phyloP scores from a whole-genome alignment of 2,113 vertebrate species.

The Pogona vitticeps region DNA sequence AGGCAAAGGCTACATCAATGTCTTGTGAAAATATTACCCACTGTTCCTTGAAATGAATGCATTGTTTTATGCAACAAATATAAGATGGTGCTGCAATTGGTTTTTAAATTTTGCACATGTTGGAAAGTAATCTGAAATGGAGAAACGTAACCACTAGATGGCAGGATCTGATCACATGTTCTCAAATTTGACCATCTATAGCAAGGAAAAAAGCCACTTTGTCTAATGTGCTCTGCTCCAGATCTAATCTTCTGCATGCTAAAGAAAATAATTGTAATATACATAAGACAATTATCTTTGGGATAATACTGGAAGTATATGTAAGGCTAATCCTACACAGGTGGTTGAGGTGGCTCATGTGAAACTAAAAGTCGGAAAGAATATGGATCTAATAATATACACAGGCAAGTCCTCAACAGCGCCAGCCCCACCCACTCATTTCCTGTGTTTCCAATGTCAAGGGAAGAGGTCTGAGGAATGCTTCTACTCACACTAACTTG shows the following conservation, averaged over 20 bases:
- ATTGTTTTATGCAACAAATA: not conserved
- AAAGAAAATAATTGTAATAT: not conserved
- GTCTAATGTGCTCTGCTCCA: not conserved
- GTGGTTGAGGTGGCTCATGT: not conserved
- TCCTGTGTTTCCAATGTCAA: not conserved
- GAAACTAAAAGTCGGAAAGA: not conserved
- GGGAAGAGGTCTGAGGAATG: not conserved
- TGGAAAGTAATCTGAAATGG: not conserved
- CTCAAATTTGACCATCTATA: not conserved
- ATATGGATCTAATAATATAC: not conserved
- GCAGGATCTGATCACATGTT: conserved; percentile 6
- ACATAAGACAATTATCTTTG: not conserved
- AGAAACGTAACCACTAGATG: conserved; percentile 53
- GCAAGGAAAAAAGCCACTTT: not conserved
- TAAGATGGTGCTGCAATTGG: not conserved
- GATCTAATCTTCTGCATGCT: not conserved
- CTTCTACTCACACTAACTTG: not conserved
- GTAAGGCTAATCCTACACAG: not conserved
- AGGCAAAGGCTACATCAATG: no score
- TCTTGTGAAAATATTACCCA: not conserved
- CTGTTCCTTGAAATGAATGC: not conserved
- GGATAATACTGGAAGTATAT: not conserved
- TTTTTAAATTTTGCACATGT: not conserved
- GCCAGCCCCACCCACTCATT: not conserved
- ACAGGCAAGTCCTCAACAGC: not conserved